Base-by-base conservation (phyloP, 2,888 invertebrate species). In the Lasioglossum morio region DNA sequence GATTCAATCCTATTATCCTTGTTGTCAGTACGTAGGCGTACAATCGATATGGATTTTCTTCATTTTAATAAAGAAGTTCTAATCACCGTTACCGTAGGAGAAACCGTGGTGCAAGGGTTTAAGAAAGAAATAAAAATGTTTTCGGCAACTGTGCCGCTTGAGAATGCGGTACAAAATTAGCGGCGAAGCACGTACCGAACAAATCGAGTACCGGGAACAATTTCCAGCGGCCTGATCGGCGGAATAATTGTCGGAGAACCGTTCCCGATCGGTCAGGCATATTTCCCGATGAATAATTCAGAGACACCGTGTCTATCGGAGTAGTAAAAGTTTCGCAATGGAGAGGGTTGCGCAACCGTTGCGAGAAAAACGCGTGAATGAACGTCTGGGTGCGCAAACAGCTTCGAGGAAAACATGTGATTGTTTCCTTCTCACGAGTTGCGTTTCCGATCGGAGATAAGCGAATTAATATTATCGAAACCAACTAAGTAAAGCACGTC, bases 221-320 rank as follows among this genome's bases (percentile, higher is more conserved):
- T 60, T 60, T 60, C 27, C 27, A 27, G 14, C 60, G 27, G 60
- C 27, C 12, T 14, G 27, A 53, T 27, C 60, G 60, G 60, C 27
- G 60, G 27, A 5, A 27, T 60, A 60, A 60, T 60, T 14, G 27
- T 23, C 53, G 53, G 57, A 43, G 46, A 63, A 66, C 53, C n/a
- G 53, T 73, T 60, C 27, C 27, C 75, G 81, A 77, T 81, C 63
- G 37, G 37, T n/a, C 72, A 37, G 75, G 74, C 77, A 75, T 34
- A 72, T 78, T 78, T 79, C 72, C 53, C 69, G 74, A 81, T 85
- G 86, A 86, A 86, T 85, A 79, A 85, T 85, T 86, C 81, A 86
- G 30, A 23, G 75, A 75, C 74, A 74, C 30, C 10, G 75, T 23
- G 69, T 69, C 63, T 69, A 60, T 46, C 30, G 60, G 23, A 72